Base-by-base conservation (phyloP, 2,797 vertebrate species). In the Danionella dracula region DNA sequence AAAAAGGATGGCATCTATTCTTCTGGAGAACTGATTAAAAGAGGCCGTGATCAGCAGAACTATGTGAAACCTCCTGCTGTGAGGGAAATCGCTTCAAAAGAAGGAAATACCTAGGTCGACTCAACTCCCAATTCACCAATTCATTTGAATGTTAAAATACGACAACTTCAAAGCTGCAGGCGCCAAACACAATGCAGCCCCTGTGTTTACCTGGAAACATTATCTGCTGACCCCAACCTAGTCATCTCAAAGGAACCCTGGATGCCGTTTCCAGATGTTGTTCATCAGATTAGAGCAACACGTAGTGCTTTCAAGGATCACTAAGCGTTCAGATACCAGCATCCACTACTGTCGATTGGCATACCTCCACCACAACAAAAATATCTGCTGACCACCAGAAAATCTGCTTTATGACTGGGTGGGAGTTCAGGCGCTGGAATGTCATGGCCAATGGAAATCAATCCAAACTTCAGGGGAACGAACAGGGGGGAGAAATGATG, bases 381-480 rank as follows among this genome's bases (percentile, higher is more conserved):
- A 83, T 86, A 87, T 83, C 79, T 88, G 86, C 82, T 87, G 85
- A 89, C 81, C 81, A 82, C 84, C 81, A 83, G 70, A 78, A 82
- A 75, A 73, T 74, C 82, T 75, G 80, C 77, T 76, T 84, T 76
- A 73, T 70, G 83, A 84, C 82, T 83, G 82, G 84, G 84, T 80
- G 71, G 78, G 68, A 66, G 20, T 13, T 63, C 84, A 81, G 84
- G 83, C 83, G 77, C 79, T 83, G 84, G 85, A 88, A 89, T 88
- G 86, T 84, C 87, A 86, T 83, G 83, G 84, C 83, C 84, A 88
- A 84, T 88, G 83, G 85, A 89, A 89, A 90, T 88, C 84, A 84
- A 88, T 88, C 87, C 84, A 86, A 88, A 87, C 87, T 85, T 84
- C 59, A 64, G 68, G 59, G 64, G 70, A 56, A 68, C 42, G 80